Base-by-base conservation (phyloP, 1,140 invertebrate genomes). In the Dendrolimus punctatus region DNA sequence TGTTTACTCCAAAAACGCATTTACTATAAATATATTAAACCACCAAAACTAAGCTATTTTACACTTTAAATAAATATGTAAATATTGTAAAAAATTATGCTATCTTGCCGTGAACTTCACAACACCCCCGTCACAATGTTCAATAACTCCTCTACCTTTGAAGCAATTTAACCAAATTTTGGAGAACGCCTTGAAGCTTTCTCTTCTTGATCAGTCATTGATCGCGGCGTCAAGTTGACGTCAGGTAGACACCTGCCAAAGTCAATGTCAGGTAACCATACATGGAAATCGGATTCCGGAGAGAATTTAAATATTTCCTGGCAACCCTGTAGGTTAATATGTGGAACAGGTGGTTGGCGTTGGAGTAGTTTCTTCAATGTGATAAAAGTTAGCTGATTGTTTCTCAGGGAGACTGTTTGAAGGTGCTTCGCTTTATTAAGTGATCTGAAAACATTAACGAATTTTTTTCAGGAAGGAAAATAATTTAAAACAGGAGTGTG, bases 231-330 rank as follows among this genome's bases (percentile, higher is more conserved):
- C 2, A 86, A 71, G 51, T 82, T 80, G 38, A 86, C 83, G 53
- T 85, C 81, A 5, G 81, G 80, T 43, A 80, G 72, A 56, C 83
- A 83, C 52, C 80, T 66, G 7, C 81, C 80, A 49, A 85, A 86
- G 52, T 86, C 73, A 4, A 80, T 71, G 8, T 77, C 80, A 6
- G 76, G 76, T 6, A 87, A 60, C 84, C 81, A 87, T 5, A 82
- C 85, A 48, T 80, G 76, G 40, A 87, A 81, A 55, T 88, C 87
- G 0, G 77, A 82, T 44, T 87, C 83, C 8, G 80, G 77, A 5
- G 82, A 80, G 50, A 86, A 85, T 75, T 87, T 88, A 53, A 87
- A 87, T 58, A 88, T 87, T 51, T 84, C 73, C 46, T 76, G 67
- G 66, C 87, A 88, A 39, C 84, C 84, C 51, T 86, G 73, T 3